phyloP scores from a whole-genome alignment of 2,113 vertebrate species.

The Leuciscus idus region DNA sequence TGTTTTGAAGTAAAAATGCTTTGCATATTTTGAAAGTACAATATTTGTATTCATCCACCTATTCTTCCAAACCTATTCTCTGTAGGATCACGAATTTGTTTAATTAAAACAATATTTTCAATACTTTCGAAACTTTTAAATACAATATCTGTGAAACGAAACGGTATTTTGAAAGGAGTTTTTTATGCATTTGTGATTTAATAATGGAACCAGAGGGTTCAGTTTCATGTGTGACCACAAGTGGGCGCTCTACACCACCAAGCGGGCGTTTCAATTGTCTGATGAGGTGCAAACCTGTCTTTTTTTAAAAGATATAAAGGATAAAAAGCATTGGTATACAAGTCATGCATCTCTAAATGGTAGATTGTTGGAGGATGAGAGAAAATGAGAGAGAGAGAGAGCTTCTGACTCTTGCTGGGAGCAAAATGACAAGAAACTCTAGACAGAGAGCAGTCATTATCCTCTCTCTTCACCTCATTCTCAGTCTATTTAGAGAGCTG shows the following conservation, averaged over 20 bases:
- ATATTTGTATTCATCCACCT: neutral
- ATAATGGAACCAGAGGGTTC: neutral
- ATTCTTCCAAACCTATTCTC: neutral
- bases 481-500: slow-evolving; percentile 18
- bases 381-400: neutral
- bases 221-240: slow-evolving; percentile 28
- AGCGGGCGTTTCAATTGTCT: slow-evolving; percentile 23
- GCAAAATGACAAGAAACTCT: slow-evolving; percentile 30
- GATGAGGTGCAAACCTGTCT: slow-evolving; percentile 60
- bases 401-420: slow-evolving; percentile 16
- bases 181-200: neutral
- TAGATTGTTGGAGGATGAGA: slow-evolving; percentile 13
- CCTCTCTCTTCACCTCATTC: slow-evolving; percentile 41
- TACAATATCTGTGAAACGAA: neutral
- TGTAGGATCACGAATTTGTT: neutral
- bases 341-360: slow-evolving; percentile 25
- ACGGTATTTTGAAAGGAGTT: neutral
- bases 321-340: slow-evolving; percentile 45
- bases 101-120: neutral
- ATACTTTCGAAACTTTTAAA: neutral
- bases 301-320: slow-evolving; percentile 40
- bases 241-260: slow-evolving; percentile 59
- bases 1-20: neutral
- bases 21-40: neutral
- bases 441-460: slow-evolving; percentile 25